Evolutionary conservation across 2,888 invertebrate species (phyloP), one percentile per base, ranked within the genome.

Genomic region (Acanthoscelides obtectus): DNA sequence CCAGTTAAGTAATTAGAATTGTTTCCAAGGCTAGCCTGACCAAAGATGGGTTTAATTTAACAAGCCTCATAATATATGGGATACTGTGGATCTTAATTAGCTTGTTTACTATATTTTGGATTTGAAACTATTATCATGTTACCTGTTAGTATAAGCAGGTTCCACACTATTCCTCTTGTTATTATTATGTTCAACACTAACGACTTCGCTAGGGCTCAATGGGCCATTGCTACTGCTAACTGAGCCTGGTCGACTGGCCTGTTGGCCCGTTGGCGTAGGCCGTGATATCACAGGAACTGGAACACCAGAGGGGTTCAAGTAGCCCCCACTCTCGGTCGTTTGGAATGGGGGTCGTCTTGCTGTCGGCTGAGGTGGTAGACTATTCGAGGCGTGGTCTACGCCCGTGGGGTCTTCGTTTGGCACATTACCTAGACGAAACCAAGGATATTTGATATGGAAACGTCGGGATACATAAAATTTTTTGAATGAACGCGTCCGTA

Each of bases 151-250:
- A 70, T 82, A 81, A 68, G 82, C 81, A 6, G 81, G 78, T 73
- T 82, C 82, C 66, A 80, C 76, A 76, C 81, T 84, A 66, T 77
- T 78, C 70, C 86, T 84, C 80, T 88, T 88, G 80, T 88, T 88
- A 80, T 88, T 88, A 80, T 88, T 88, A 79, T 87, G 87, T 77
- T 88, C 86, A 75, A 84, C 80, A 64, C 78, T 72, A 25, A 74
- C 71, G 69, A 78, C 79, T 22, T 75, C 74, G 12, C 82, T 80
- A 20, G 85, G 84, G 77, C 84, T 85, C 20, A 82, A 73, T 8
- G 85, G 85, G 3, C 84, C 85, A 73, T 84, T 85, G 72, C 83
- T 84, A 20, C 84, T 78, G 20, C 84, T 78, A 5, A 79, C 76
- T 5, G 79, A 79, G 45, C 78, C 78, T 0, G 79, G 79, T 67